Conservation (phyloP, 2,888 invertebrate genomes). For the Aquatica leii region DNA sequence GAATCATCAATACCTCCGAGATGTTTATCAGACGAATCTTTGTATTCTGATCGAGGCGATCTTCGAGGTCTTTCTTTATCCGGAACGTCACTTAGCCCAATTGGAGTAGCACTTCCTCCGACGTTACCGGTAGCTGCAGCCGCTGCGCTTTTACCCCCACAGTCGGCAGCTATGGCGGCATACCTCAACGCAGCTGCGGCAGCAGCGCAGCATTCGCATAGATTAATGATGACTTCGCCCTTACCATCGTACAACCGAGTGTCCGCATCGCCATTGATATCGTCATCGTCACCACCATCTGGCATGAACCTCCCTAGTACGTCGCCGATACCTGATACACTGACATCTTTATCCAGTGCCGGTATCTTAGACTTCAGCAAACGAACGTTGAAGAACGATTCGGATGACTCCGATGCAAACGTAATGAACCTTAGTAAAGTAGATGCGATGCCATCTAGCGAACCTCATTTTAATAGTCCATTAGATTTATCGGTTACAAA, state of each 20-base stretch:
- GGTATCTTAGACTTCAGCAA: conserved; percentile 85
- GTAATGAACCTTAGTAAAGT: conserved; percentile 77
- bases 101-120: conserved; percentile 71
- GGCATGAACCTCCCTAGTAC: conserved; percentile 54
- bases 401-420: conserved; percentile 69
- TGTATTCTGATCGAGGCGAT: conserved; percentile 71
- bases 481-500: conserved; percentile 82
- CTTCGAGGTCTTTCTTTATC: conserved; percentile 64
- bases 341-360: conserved; percentile 62
- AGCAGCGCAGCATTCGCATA: conserved; percentile 76
- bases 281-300: conserved; percentile 70
- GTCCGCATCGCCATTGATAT: conserved; percentile 74
- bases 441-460: conserved; percentile 64
- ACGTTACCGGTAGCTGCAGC: conserved; percentile 73
- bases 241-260: conserved; percentile 61
- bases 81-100: conserved; percentile 70
- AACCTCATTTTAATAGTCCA: conserved; percentile 71
- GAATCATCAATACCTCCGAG: conserved; percentile 73
- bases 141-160: conserved; percentile 75
- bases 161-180: conserved; percentile 84
- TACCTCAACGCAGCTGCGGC: conserved; percentile 76
- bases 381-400: conserved; percentile 57
- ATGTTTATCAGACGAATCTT: conserved; percentile 81
- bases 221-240: conserved; percentile 73
- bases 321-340: conserved; percentile 64